These are phyloP conservation scores for Notodonta dromedarius DNA, from an alignment of 2,888 invertebrate genomes.

Conservation along the genomic window DNA sequence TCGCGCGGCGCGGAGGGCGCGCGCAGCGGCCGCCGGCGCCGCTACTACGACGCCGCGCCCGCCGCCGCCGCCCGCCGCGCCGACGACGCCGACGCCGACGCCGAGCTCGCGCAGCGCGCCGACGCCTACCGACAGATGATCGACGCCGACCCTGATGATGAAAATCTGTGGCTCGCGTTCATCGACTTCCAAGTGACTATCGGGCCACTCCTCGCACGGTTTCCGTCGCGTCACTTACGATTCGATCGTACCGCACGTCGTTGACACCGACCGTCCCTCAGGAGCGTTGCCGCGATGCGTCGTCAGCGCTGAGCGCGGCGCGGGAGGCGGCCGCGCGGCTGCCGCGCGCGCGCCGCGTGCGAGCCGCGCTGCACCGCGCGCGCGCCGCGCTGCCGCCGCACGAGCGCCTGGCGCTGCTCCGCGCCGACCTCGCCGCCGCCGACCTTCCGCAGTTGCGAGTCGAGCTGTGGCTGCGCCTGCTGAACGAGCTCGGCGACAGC, in stretches of 20 bases:
- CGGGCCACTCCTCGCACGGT: neutral
- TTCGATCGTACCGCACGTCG: constrained; percentile 5
- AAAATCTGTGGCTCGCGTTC: constrained; percentile 58
- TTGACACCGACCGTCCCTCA: constrained; percentile 18
- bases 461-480: constrained; percentile 52
- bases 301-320: constrained; percentile 38
- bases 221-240: constrained; percentile 10
- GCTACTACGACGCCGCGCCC: neutral
- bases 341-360: constrained; percentile 19
- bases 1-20: constrained; percentile 8
- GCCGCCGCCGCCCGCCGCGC: constrained; percentile 7
- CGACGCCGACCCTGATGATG: constrained; percentile 49
- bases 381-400: constrained; percentile 30
- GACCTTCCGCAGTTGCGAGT: constrained; percentile 23
- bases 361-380: constrained; percentile 40
- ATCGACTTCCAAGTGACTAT: constrained; percentile 58
- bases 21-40: constrained; percentile 13
- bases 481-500: constrained; percentile 36
- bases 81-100: constrained; percentile 15
- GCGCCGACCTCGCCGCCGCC: constrained; percentile 33
- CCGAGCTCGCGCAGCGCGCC: constrained; percentile 47
- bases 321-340: constrained; percentile 35
- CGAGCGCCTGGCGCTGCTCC: constrained; percentile 20
- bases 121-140: constrained; percentile 53
- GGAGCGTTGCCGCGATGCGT: constrained; percentile 44